Conservation (phyloP, 1,140 invertebrate species). For the Drosophila orosa region DNA sequence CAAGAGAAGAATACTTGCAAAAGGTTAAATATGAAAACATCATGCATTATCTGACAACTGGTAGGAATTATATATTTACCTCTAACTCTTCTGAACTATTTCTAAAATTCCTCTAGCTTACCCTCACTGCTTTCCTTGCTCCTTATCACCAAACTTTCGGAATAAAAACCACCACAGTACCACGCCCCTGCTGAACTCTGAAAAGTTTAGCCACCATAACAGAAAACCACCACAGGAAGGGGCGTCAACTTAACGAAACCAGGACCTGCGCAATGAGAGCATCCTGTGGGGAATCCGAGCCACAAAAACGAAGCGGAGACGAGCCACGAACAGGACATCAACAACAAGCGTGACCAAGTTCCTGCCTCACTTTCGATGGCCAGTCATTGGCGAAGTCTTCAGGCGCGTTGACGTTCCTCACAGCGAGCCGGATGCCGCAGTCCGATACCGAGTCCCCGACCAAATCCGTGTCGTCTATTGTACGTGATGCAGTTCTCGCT, state of each 20-base stretch:
- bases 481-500: conserved; percentile 43
- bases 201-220: background rate
- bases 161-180: background rate
- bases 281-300: conserved; percentile 24
- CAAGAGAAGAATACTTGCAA: background rate
- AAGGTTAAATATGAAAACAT: too few species aligned
- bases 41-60: background rate
- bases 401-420: conserved; percentile 62
- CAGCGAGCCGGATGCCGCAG: conserved; percentile 30
- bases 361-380: conserved; percentile 33
- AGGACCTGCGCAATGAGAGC: conserved; percentile 47
- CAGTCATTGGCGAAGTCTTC: conserved; percentile 78
- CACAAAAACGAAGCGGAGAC: conserved; percentile 4
- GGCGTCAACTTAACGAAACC: conserved; percentile 44
- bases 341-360: conserved; percentile 51
- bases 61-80: background rate
- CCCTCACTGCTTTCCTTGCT: background rate
- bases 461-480: conserved; percentile 37
- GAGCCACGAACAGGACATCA: conserved; percentile 20
- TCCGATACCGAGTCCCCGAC: conserved; percentile 22
- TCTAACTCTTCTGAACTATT: background rate
- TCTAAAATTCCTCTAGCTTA: background rate
- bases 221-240: conserved; percentile 9
- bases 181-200: background rate
- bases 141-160: background rate